Base-by-base conservation (phyloP, 2,888 invertebrate species). In the Cyrtodaria siliqua region DNA sequence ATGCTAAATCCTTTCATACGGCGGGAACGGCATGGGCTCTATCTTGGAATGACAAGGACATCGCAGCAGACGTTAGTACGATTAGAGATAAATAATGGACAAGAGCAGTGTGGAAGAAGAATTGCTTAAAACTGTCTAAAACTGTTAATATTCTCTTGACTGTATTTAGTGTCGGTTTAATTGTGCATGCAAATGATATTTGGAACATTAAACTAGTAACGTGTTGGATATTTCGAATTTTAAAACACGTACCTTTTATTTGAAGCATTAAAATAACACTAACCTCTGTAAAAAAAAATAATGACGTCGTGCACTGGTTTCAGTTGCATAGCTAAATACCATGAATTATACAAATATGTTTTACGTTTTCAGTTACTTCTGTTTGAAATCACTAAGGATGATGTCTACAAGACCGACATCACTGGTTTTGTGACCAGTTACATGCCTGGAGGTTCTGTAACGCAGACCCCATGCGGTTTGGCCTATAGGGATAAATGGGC, bases 31-130 rank as follows among this genome's bases (percentile, higher is more conserved):
- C 83, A 1, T 88, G 88, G 89, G 89, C 85, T 4, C 79, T 88
- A 16, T 85, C 84, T 12, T 91, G 91, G 91, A 88, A 90, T 33
- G 87, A 88, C 73, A 88, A 87, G 67, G 71, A 66, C 18, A 79
- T 83, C 18, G 87, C 80, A n/a, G 82, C 79, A 53, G 71, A 59
- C 67, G 76, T 77, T 33, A 62, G 76, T 4, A 47, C 40, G 9
- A 40, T 12, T 40, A 40, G 9, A 40, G n/a, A n/a, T n/a, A n/a
- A n/a, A n/a, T n/a, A n/a, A n/a, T n/a, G n/a, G n/a, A n/a, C n/a
- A n/a, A n/a, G n/a, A n/a, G n/a, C n/a, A n/a, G n/a, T n/a, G n/a
- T n/a, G n/a, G n/a, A n/a, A n/a, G n/a, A n/a, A n/a, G n/a, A n/a
- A n/a, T n/a, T n/a, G n/a, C n/a, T n/a, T n/a, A n/a, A n/a, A n/a